Evolutionary conservation across 2,797 vertebrate species (phyloP), one percentile per base, ranked within the genome.

Genomic region (Gorsachius magnificus): DNA sequence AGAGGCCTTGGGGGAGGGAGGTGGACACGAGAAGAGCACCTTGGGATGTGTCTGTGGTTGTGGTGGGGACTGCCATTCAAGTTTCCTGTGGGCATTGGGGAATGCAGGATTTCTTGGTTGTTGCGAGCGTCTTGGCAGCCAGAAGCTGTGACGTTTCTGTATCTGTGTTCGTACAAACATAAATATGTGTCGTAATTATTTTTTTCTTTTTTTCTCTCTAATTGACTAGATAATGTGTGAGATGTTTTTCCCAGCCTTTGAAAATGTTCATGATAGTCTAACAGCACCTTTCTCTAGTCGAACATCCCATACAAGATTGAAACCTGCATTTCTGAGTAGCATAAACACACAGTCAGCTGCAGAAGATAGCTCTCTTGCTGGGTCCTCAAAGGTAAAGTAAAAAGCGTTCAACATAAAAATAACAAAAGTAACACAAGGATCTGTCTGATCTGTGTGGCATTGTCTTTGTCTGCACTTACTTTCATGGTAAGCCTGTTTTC

Each of bases 171-270:
- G 10, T 38, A 17, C 11, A 69, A 76, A 69, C 54, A 16, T 70
- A 86, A 88, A 51, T 78, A 77, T 78, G 3, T 91, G 26, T 76
- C 2, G 6, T 94, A 96, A 94, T 78, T 86, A 5, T n/a, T 41
- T 65, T 79, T 96, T 96, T 35, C 10, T 17, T 83, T 66, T 80
- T 28, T 13, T 45, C 81, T 91, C 48, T 86, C 95, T 96, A 78
- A 71, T 91, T 93, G 86, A 93, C 45, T 95, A 99, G 99, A 98
- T 99, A 82, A 98, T 99, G 54, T 98, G 98, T 51, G 98, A 99
- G 91, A 97, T 99, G 92, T 98, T 99, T 97, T 99, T 98, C 81
- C 98, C 98, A n/a, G 98, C 98, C 94, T 99, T 99, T 94, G 99
- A 98, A 97, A 98, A 98, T 41, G 94, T 97, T 76, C 96, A 97